These are phyloP conservation scores for Chaenodraco wilsoni DNA, from an alignment of 2,797 vertebrate species.

Conservation along the genomic window DNA sequence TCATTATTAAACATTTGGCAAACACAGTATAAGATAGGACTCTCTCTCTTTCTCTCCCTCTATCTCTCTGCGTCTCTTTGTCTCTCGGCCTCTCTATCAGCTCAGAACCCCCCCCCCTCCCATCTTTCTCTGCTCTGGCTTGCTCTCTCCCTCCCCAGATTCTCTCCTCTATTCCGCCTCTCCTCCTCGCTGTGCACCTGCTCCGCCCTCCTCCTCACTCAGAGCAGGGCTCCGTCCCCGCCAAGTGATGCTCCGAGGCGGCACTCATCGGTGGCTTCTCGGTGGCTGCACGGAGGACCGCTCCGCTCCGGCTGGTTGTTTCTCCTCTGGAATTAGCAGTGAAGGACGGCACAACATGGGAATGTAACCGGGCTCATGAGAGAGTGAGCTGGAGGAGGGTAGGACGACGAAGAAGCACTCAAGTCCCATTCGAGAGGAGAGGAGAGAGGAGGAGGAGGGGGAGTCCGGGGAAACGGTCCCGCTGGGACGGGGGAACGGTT, in stretches of 20 bases:
- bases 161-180: slow-evolving; percentile 47
- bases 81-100: slow-evolving; percentile 54
- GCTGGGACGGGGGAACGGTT: slow-evolving; percentile 50
- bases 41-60: neutral
- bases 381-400: slow-evolving; percentile 43
- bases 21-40: slow-evolving; percentile 13
- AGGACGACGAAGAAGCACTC: slow-evolving; percentile 42
- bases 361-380: slow-evolving; percentile 47
- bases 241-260: slow-evolving; percentile 67
- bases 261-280: slow-evolving; percentile 27
- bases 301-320: slow-evolving; percentile 28
- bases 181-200: slow-evolving; percentile 66
- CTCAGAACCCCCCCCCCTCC: slow-evolving; percentile 16
- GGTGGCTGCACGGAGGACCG: slow-evolving; percentile 26
- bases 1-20: slow-evolving; percentile 20
- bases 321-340: slow-evolving; percentile 9
- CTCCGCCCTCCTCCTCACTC: slow-evolving; percentile 71
- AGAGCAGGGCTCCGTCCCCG: slow-evolving; percentile 57
- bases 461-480: slow-evolving; percentile 56
- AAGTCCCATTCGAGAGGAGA: slow-evolving; percentile 54
- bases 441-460: slow-evolving; percentile 28
- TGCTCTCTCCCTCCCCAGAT: slow-evolving; percentile 28
- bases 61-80: slow-evolving; percentile 13
- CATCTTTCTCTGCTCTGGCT: neutral
- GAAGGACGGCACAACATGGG: slow-evolving; percentile 34